Percentiles rank a stretch among this genome's conserved stretches.
Conservation (phyloP, 2,888 invertebrate species). For the Ophion obscuratus region DNA sequence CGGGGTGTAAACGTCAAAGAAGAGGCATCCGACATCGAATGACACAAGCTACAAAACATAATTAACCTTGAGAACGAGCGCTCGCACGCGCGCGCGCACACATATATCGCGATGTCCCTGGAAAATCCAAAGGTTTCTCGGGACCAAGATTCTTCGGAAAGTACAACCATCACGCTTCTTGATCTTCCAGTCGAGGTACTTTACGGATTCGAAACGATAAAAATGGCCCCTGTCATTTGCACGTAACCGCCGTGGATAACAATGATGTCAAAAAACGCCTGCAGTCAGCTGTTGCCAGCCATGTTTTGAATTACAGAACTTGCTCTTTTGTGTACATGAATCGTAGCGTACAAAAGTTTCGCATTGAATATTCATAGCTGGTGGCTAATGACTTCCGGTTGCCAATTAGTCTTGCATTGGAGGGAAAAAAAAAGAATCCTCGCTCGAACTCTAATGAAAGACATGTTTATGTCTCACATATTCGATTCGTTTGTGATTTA, state of each 20-base stretch:
- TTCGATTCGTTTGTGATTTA: not conserved
- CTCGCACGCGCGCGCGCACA: not conserved
- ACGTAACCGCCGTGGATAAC: not conserved
- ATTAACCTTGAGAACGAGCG: constrained; percentile 54
- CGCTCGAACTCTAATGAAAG: not conserved
- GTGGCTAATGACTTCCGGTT: not conserved
- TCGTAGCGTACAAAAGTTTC: constrained; percentile 3
- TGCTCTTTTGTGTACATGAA: not conserved
- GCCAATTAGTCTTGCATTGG: not conserved
- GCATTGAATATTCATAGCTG: not conserved
- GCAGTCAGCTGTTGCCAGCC: constrained; percentile 62
- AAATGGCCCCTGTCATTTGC: not conserved
- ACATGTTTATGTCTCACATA: not conserved
- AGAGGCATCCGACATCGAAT: constrained; percentile 34
- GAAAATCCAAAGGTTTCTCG: constrained; percentile 36
- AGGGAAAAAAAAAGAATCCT: not conserved
- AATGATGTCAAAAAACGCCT: constrained; percentile 14
- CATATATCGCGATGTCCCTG: constrained; percentile 47
- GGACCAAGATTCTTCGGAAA: constrained; percentile 46
- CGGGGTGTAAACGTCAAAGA: not conserved
- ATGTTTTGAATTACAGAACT: constrained; percentile 57
- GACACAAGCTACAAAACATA: constrained; percentile 42
- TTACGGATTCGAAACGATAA: not conserved
- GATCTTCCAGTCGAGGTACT: constrained; percentile 80
- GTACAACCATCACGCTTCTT: constrained; percentile 70